Percentiles rank a stretch among this genome's conserved stretches.
These are phyloP conservation scores for Scopus umbretta DNA, from an alignment of 2,113 vertebrate species.

Conservation along the genomic window DNA sequence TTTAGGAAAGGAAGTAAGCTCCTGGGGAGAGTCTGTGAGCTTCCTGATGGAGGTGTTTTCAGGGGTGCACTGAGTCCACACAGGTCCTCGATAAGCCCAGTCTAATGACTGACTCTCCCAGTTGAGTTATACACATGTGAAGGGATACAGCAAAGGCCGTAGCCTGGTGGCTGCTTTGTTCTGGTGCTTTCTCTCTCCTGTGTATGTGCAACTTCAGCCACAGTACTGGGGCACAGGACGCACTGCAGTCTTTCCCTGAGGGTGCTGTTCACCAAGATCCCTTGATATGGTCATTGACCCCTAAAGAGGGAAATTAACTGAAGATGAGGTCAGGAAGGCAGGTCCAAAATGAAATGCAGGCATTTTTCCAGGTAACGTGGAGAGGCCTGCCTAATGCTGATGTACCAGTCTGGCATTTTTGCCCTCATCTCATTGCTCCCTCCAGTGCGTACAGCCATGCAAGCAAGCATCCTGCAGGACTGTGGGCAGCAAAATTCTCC, in stretches of 20 bases:
- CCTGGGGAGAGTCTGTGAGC: not conserved
- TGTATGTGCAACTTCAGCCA: not conserved
- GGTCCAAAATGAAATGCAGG: not conserved
- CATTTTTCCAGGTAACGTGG: not conserved
- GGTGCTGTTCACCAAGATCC: not conserved
- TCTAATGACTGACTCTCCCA: not conserved
- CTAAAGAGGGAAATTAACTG: not conserved
- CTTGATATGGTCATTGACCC: not conserved
- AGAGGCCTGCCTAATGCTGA: not conserved
- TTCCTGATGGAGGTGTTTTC: not conserved
- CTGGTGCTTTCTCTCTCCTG: not conserved
- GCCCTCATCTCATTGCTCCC: not conserved
- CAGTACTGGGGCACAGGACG: not conserved
- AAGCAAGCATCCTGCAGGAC: not conserved
- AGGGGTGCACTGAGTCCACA: rapidly evolving
- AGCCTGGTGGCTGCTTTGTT: not conserved
- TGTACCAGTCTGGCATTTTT: not conserved
- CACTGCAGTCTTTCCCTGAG: not conserved
- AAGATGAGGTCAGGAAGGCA: not conserved
- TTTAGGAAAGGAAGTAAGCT: not conserved
- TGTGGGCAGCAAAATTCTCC: not conserved
- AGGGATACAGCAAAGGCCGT: not conserved
- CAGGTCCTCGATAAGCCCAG: not conserved
- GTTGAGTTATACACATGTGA: not conserved
- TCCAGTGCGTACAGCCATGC: not conserved